These are phyloP conservation scores for Rhinopithecus roxellana DNA, from an alignment of 2,113 vertebrate genomes.

Conservation along the genomic window DNA sequence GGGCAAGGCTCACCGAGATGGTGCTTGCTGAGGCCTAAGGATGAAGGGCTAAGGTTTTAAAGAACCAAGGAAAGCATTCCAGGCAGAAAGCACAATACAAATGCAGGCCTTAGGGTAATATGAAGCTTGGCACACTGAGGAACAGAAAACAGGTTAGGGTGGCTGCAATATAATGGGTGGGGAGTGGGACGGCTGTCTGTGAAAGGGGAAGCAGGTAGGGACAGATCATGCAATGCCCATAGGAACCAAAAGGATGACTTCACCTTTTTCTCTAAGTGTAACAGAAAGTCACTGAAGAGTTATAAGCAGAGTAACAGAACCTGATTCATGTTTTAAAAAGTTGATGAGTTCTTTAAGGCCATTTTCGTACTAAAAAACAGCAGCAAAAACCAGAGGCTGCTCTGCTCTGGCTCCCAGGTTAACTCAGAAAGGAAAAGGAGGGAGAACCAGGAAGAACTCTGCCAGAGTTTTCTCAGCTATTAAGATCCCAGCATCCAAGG, in stretches of 20 bases:
- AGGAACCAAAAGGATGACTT: neutral
- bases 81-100: neutral
- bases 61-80: neutral
- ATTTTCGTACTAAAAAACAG: neutral
- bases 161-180: accelerated
- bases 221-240: neutral
- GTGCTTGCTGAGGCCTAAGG: neutral
- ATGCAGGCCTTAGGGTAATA: neutral
- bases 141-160: neutral
- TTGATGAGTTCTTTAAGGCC: neutral
- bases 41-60: neutral
- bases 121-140: neutral
- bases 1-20: neutral
- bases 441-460: neutral
- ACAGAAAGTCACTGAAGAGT: neutral
- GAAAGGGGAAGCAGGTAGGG: neutral
- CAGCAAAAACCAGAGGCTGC: neutral
- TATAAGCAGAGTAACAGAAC: neutral
- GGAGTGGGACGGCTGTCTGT: neutral
- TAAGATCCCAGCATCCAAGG: neutral
- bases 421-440: neutral
- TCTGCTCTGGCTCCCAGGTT: neutral
- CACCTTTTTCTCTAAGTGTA: neutral
- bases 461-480: neutral
- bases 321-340: neutral